Conservation (phyloP, 2,888 invertebrate genomes). For the Cremastobaeus sp. region DNA sequence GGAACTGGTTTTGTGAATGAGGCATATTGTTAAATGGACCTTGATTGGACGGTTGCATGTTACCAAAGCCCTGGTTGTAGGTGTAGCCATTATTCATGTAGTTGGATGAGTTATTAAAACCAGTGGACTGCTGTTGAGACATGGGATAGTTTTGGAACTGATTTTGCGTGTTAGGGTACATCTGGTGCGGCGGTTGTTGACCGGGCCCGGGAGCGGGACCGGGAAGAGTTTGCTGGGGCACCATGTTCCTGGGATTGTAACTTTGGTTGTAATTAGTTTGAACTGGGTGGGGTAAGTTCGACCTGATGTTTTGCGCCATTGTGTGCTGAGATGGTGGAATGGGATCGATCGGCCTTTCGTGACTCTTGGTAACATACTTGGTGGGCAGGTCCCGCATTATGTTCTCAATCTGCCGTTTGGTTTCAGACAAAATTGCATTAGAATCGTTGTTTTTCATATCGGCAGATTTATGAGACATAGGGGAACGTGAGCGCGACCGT, state of each 20-base stretch:
- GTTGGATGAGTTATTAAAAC: constrained; percentile 64
- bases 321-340: background rate
- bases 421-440: constrained; percentile 79
- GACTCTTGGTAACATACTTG: constrained; percentile 70
- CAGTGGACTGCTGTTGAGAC: constrained; percentile 6
- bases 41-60: constrained; percentile 64
- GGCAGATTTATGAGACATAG: constrained; percentile 66
- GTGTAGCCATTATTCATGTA: constrained; percentile 75
- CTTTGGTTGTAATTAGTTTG: constrained; percentile 64
- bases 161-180: constrained; percentile 63
- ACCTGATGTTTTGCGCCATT: constrained; percentile 9
- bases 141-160: constrained; percentile 70
- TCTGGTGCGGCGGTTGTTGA: constrained; percentile 43
- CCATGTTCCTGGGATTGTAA: constrained; percentile 59
- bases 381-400: constrained; percentile 81
- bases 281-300: constrained; percentile 2
- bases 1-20: constrained; percentile 55
- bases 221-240: constrained; percentile 19
- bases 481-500: constrained; percentile 66
- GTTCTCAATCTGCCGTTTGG: constrained; percentile 82
- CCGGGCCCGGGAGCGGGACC: constrained; percentile 7
- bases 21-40: constrained; percentile 65
- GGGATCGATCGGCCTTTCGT: constrained; percentile 20
- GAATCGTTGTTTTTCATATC: constrained; percentile 73
- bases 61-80: constrained; percentile 70